phyloP scores from a whole-genome alignment of 2,888 invertebrate genomes.

The Acanthococcus lagerstroemiae region DNA sequence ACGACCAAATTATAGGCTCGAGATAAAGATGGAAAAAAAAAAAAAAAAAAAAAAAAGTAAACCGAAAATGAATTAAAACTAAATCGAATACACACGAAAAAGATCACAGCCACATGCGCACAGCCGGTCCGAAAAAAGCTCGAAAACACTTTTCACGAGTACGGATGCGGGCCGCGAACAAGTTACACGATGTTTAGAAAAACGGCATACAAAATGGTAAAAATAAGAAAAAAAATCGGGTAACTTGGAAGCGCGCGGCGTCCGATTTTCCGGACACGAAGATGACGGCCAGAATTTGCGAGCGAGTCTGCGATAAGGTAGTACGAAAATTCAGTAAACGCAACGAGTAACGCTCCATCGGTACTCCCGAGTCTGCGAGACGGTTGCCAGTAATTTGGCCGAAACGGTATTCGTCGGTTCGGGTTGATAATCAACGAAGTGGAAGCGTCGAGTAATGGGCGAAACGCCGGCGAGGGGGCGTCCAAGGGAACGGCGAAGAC shows the following conservation, averaged over 20 bases:
- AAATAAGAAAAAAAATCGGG: background rate
- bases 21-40: no score
- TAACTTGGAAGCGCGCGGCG: background rate
- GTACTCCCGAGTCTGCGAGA: background rate
- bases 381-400: background rate
- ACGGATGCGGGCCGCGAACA: background rate
- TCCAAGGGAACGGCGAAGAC: background rate
- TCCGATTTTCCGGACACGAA: background rate
- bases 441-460: background rate
- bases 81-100: background rate
- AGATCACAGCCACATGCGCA: slow-evolving; percentile 9
- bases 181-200: no score
- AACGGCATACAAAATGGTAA: background rate
- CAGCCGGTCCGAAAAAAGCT: background rate
- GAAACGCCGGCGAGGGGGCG: background rate
- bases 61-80: background rate
- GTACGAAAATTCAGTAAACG: no score
- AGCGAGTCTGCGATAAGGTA: background rate
- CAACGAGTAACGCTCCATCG: slow-evolving; percentile 23
- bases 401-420: background rate
- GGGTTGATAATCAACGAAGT: background rate
- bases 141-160: background rate
- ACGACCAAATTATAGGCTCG: no score
- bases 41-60: background rate
- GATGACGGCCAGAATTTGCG: background rate